These are phyloP conservation scores for Prinia subflava DNA, from an alignment of 2,113 vertebrate species.

Conservation along the genomic window DNA sequence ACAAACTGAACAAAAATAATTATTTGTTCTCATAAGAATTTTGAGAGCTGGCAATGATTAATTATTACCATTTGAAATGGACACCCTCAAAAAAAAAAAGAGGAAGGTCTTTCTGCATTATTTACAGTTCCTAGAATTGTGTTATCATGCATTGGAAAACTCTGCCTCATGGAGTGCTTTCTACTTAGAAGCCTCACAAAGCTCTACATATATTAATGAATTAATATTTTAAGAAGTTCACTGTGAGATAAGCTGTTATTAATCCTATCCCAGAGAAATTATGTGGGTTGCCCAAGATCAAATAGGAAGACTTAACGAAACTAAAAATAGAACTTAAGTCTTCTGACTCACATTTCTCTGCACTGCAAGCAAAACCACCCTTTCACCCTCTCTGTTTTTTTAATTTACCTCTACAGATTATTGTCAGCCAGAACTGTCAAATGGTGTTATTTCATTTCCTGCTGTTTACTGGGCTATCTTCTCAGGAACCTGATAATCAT, in stretches of 20 bases:
- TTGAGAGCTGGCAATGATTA: background rate
- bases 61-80: background rate
- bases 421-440: constrained; percentile 7
- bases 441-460: background rate
- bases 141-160: background rate
- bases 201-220: constrained; percentile 43
- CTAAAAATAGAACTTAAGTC: constrained; percentile 29
- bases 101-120: background rate
- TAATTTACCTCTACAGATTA: constrained; percentile 13
- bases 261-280: constrained; percentile 41
- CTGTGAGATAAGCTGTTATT: constrained; percentile 37
- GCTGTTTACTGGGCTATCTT: background rate
- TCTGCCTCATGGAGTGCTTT: constrained; percentile 3
- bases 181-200: constrained; percentile 8
- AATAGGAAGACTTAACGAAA: constrained; percentile 38
- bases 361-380: background rate
- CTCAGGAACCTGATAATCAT: constrained; percentile 4
- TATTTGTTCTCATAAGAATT: background rate
- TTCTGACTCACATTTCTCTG: constrained; percentile 46
- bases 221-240: constrained; percentile 48
- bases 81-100: background rate
- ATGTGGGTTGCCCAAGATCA: constrained; percentile 43
- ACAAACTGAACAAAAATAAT: background rate
- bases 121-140: constrained; percentile 3
- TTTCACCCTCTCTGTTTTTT: background rate